Evolutionary conservation across 1,140 invertebrate genomes (phyloP), one percentile per base, ranked within the genome.

Genomic region (Sycophila sp.): DNA sequence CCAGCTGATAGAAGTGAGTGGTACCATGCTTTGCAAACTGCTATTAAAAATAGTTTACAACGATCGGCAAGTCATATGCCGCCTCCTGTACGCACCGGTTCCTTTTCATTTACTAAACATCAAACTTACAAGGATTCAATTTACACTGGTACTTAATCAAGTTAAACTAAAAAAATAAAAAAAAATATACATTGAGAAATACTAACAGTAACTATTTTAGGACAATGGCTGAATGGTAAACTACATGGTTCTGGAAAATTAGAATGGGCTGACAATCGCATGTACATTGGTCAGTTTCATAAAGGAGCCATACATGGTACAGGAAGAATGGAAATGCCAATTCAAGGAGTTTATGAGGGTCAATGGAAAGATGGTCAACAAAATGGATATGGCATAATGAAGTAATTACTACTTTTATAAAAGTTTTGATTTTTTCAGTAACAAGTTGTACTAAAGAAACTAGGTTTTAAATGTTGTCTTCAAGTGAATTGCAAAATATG

Each of bases 341-440:
- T 73, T 22, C 81, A 83, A 81, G 91, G 90, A 4, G 86, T 88
- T 13, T 95, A 94, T 77, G 93, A 96, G 83, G 95, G 95, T 0
- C 89, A 92, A 71, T 97, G 94, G 91, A 93, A 92, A 78, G 92
- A 94, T 70, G 94, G 94, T 34, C 89, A 92, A 72, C 92, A 95
- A 82, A 92, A 94, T 83, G 95, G 95, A 22, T 90, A 90, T 78
- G 94, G 94, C 8, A 88, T 88, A 22, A 90, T 94, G 83, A 93
- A 91, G 87, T 94, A 36, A 11, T 24, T 66, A 72, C 5, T 58
- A 38, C 32, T 17, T 30, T 64, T 51, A 7, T 56, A 5, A 11
- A n/a, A 56, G n/a, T n/a, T n/a, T n/a, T n/a, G n/a, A n/a, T n/a
- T n/a, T n/a, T n/a, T 26, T 55, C 4, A 28, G 8, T 55, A 51